Conservation (phyloP, 1,140 invertebrate genomes). For the Grapholita molesta region DNA sequence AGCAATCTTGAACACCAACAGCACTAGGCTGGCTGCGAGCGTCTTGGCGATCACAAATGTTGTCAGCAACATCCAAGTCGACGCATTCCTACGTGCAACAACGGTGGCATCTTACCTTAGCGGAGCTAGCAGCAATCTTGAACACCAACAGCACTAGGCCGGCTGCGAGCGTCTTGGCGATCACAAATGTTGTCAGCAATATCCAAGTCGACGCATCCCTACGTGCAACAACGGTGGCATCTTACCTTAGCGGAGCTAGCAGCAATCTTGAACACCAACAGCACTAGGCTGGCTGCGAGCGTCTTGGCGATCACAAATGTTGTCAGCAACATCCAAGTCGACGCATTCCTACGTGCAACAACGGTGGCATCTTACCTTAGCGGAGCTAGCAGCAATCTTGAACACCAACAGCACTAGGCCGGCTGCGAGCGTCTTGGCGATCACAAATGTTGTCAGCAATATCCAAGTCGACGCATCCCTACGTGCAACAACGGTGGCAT, state of each 20-base stretch:
- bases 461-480: no score
- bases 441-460: no score
- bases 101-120: conserved; percentile 55
- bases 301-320: conserved; percentile 62
- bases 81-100: conserved; percentile 66
- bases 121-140: conserved; percentile 39
- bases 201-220: no score
- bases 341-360: conserved; percentile 66
- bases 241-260: conserved; percentile 21
- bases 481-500: no score
- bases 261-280: conserved; percentile 66
- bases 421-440: no score
- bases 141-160: no score
- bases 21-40: conserved; percentile 50
- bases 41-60: conserved; percentile 62
- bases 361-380: conserved; percentile 55
- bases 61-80: conserved; percentile 67
- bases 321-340: conserved; percentile 67
- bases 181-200: no score
- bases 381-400: conserved; percentile 39
- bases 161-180: no score
- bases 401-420: no score
- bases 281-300: conserved; percentile 50
- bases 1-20: conserved; percentile 66
- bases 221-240: no score